Percentiles rank a stretch among this genome's conserved stretches.
These are phyloP conservation scores for Agrilus mali DNA, from an alignment of 2,888 invertebrate species.

Conservation along the genomic window DNA sequence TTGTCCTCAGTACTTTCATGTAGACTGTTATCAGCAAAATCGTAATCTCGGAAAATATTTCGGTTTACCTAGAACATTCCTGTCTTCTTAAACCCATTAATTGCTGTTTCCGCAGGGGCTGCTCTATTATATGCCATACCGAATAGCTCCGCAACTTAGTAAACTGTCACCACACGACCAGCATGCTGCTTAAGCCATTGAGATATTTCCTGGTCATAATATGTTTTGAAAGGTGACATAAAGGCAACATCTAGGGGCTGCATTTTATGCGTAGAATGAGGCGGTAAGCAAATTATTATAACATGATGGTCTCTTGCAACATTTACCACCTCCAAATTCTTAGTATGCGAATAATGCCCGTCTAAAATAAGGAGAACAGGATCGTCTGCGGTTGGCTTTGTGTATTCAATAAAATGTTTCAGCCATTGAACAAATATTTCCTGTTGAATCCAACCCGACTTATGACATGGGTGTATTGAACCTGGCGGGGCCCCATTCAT, in stretches of 20 bases:
- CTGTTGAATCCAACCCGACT: conserved; percentile 14
- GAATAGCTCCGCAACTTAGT: no score
- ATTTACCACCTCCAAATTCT: conserved; percentile 10
- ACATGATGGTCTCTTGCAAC: conserved; percentile 11
- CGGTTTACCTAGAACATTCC: no score
- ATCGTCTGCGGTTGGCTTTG: conserved; percentile 9
- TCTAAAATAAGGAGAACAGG: conserved; percentile 13
- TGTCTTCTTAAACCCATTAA: no score
- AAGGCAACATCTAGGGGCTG: conserved; percentile 21
- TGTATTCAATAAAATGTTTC: conserved; percentile 10
- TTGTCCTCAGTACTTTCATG: no score
- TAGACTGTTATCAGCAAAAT: no score
- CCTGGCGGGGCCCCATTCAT: conserved; percentile 22
- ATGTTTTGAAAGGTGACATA: conserved; percentile 17
- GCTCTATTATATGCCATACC: no score
- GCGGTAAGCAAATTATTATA: conserved; percentile 23
- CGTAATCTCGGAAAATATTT: no score
- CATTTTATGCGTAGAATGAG: conserved; percentile 20
- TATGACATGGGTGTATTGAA: conserved; percentile 14
- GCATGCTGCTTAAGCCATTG: no score
- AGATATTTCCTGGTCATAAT: no score
- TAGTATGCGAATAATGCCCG: conserved; percentile 10
- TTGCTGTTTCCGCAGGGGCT: no score
- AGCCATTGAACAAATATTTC: conserved; percentile 13
- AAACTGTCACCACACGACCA: no score